phyloP scores from a whole-genome alignment of 2,888 invertebrate species.

The Ophion obscuratus region DNA sequence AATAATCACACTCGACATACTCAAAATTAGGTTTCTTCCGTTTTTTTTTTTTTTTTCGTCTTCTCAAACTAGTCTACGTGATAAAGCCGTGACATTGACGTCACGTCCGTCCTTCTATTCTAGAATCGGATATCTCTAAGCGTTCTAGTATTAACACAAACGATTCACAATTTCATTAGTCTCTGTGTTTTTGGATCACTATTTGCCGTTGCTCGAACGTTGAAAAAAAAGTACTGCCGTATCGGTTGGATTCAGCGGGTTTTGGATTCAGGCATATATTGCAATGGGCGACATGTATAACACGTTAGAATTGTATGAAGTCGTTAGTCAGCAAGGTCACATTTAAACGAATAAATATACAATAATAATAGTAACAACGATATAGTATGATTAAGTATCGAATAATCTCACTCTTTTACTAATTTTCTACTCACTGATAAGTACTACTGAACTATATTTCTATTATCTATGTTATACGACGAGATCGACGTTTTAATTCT shows the following conservation, averaged over 20 bases:
- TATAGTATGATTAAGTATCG: conserved; percentile 23
- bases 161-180: conserved; percentile 11
- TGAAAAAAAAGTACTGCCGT: conserved; percentile 30
- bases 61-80: conserved; percentile 56
- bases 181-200: conserved; percentile 26
- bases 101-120: conserved; percentile 59
- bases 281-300: conserved; percentile 15
- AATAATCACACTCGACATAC: conserved; percentile 53
- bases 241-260: conserved; percentile 40
- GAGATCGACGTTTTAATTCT: conserved; percentile 42
- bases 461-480: conserved; percentile 64
- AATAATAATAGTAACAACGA: conserved; percentile 15
- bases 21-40: conserved; percentile 32
- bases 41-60: neutral
- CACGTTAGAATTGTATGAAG: conserved; percentile 19
- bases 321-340: conserved; percentile 53
- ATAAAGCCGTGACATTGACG: conserved; percentile 50
- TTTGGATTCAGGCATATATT: conserved; percentile 25
- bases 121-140: conserved; percentile 46
- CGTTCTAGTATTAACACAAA: conserved; percentile 34
- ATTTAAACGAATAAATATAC: conserved; percentile 47
- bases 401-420: conserved; percentile 77
- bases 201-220: conserved; percentile 34
- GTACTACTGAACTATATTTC: conserved; percentile 78
- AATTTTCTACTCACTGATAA: conserved; percentile 78